Evolutionary conservation across 2,888 invertebrate species (phyloP), one percentile per base, ranked within the genome.

Genomic region (Dynastes tityus): DNA sequence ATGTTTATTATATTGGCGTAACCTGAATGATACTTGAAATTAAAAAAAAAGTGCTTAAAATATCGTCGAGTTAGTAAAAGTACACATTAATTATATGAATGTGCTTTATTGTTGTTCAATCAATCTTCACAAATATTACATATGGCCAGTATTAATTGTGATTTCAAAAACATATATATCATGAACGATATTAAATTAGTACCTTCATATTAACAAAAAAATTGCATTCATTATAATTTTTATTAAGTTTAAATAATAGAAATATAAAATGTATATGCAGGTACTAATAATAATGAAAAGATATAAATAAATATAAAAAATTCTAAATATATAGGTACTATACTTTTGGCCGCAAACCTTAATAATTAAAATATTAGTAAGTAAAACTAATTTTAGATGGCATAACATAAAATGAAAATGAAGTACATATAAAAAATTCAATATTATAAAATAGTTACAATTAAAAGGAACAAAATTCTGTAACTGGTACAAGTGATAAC

Each of bases 181-280:
- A 9, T 61, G 22, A 16, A 16, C 6, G 22, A 16, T 58, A 58
- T 16, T 16, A n/a, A 58, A 58, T 58, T 58, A 58, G 22, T 58
- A 51, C 51, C 51, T 13, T 51, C 13, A 51, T 13, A 8, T 51
- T 53, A 53, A 53, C n/a, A 53, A 16, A 16, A 16, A 11, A 53
- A n/a, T 53, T 53, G 2, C n/a, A 16, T 53, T 53, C 11, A 32
- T 63, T 27, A 9, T 63, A 32, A 27, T 2, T 11, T 63, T 63
- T 63, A 63, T 63, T 32, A 29, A 63, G 29, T 63, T 8, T 32
- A 32, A 63, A 13, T 63, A 27, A 9, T 63, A 63, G 29, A 29
- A 63, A 29, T 63, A 63, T 32, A 63, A 63, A 63, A 63, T 29
- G 45, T 45, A 32, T 32, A 63, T 9, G 22, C 61, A 32, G 63